phyloP scores from a whole-genome alignment of 1,140 invertebrate species.

The Panagrolaimus sp. region DNA sequence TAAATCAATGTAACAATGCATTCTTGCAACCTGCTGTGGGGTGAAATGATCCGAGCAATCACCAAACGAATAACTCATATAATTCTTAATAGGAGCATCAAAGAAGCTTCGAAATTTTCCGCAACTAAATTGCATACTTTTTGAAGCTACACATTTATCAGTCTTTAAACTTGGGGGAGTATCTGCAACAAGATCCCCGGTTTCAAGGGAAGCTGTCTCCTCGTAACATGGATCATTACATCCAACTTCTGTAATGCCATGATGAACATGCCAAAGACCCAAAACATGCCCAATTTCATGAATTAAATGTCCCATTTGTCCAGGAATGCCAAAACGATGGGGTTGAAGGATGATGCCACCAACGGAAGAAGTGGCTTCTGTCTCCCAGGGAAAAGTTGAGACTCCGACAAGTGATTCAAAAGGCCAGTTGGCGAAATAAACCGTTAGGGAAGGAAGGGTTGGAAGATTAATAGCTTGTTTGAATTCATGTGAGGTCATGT shows the following conservation, averaged over 20 bases:
- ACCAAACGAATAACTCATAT: slow-evolving; percentile 60
- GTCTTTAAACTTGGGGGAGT: slow-evolving; percentile 56
- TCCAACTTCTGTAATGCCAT: slow-evolving; percentile 58
- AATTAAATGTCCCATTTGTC: slow-evolving; percentile 41
- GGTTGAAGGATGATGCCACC: slow-evolving; percentile 56
- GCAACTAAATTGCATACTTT: slow-evolving; percentile 31
- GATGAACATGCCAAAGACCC: slow-evolving; percentile 61
- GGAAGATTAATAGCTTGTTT: slow-evolving; percentile 27
- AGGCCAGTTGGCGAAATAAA: slow-evolving; percentile 51
- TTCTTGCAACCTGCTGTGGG: slow-evolving; percentile 57
- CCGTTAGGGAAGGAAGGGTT: slow-evolving; percentile 40
- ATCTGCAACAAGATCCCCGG: slow-evolving; percentile 60
- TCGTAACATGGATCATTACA: slow-evolving; percentile 58
- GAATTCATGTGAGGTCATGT: slow-evolving; percentile 53
- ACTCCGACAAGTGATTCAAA: slow-evolving; percentile 46
- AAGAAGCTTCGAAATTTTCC: slow-evolving; percentile 33
- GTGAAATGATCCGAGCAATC: slow-evolving; percentile 58
- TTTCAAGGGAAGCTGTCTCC: slow-evolving; percentile 48
- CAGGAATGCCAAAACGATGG: slow-evolving; percentile 43
- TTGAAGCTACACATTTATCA: slow-evolving; percentile 48
- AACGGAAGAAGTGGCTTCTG: slow-evolving; percentile 45
- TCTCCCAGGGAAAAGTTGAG: slow-evolving; percentile 60
- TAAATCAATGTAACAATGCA: slow-evolving; percentile 61
- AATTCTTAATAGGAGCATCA: slow-evolving; percentile 58
- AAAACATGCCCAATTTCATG: slow-evolving; percentile 60